Evolutionary conservation across 2,888 invertebrate species (phyloP).

Genomic region (Ditula angustiorana): DNA sequence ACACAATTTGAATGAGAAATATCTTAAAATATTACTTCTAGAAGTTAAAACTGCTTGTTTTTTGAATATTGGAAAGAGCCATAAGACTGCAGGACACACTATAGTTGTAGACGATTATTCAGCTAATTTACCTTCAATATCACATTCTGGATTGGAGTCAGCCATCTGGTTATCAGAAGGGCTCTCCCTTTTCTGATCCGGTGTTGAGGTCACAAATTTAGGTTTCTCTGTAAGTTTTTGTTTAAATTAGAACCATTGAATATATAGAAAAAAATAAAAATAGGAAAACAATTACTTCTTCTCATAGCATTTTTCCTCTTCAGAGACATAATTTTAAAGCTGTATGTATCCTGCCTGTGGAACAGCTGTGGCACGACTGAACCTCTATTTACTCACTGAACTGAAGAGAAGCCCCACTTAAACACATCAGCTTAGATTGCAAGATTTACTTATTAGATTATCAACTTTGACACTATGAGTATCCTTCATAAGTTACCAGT

Average conservation of each 20-base stretch:
- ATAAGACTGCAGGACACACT: not conserved
- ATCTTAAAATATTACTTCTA: no score
- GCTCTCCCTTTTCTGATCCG: constrained; percentile 64
- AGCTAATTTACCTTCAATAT: constrained; percentile 64
- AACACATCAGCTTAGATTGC: constrained; percentile 43
- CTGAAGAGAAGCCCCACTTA: constrained; percentile 48
- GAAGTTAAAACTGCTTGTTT: no score
- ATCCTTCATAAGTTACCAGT: constrained; percentile 27
- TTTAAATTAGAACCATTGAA: constrained; percentile 20
- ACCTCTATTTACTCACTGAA: constrained; percentile 40
- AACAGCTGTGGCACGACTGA: constrained; percentile 24
- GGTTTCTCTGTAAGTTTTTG: constrained; percentile 61
- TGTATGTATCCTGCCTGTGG: constrained; percentile 3
- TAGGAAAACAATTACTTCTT: constrained; percentile 42
- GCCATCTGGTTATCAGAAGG: constrained; percentile 61
- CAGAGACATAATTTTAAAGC: constrained; percentile 43
- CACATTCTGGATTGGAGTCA: constrained; percentile 70
- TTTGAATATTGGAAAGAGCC: no score
- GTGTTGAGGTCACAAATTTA: constrained; percentile 64
- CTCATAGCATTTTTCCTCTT: constrained; percentile 45
- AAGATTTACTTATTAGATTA: constrained; percentile 42
- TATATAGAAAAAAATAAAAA: not conserved
- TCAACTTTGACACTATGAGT: constrained; percentile 14
- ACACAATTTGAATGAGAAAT: no score
- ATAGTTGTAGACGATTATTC: no score